These are phyloP conservation scores for Eupithecia tripunctaria DNA, from an alignment of 2,888 invertebrate genomes.

Conservation along the genomic window DNA sequence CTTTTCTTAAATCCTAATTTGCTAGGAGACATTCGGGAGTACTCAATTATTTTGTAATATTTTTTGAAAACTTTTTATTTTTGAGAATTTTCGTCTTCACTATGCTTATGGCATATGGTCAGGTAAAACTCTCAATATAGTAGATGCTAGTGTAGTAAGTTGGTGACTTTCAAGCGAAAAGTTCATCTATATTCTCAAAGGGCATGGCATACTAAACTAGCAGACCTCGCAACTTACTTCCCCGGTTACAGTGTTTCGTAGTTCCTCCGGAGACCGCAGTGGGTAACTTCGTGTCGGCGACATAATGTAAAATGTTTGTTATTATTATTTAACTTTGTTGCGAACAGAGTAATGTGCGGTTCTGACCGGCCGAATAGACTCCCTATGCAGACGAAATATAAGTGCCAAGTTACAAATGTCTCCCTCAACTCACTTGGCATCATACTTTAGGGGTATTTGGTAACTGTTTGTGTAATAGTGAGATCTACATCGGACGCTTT, in stretches of 20 bases:
- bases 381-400: constrained; percentile 25
- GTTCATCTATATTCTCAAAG: constrained; percentile 6
- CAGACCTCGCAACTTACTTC: constrained; percentile 16
- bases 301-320: constrained; percentile 56
- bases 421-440: background rate
- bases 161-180: background rate
- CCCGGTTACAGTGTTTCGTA: constrained; percentile 46
- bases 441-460: background rate
- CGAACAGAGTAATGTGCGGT: constrained; percentile 47
- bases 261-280: constrained; percentile 49
- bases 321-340: constrained; percentile 59
- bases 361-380: constrained; percentile 49
- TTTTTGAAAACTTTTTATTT: background rate
- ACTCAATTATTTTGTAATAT: too few relatives aligned
- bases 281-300: constrained; percentile 45
- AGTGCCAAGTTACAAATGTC: background rate
- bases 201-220: constrained; percentile 18
- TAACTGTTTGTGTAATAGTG: background rate
- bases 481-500: background rate
- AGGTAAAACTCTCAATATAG: background rate
- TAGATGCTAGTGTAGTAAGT: background rate
- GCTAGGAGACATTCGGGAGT: too few relatives aligned
- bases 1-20: too few relatives aligned
- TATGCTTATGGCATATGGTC: too few relatives aligned
- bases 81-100: background rate